Evolutionary conservation across 2,797 vertebrate species (phyloP), one percentile per base, ranked within the genome.

Genomic region (Poeciliopsis infans): DNA sequence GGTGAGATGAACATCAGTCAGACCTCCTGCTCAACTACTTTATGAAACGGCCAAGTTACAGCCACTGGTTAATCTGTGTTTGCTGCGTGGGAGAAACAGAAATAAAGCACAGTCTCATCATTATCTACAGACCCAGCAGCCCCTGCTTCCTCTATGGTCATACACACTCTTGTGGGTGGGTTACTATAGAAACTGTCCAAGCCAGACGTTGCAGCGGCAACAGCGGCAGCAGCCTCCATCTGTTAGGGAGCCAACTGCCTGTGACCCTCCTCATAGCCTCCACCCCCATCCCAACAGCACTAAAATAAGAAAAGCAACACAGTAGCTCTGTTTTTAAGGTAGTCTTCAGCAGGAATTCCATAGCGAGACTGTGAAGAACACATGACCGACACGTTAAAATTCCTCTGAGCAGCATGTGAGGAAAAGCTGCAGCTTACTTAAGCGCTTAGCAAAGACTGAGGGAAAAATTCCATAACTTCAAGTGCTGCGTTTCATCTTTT

Each of bases 121-220:
- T 94, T 93, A 95, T 91, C 93, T 91, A 93, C 87, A 94, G 92
- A 93, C 94, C 90, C 93, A 90, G 92, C 94, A 95, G 95, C 95
- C 91, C 88, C 75, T 83, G 89, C 88, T 95, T 93, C 92, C 91
- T 95, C 91, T 88, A 85, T 79, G 43, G 87, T 86, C 84, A 86
- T 92, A 92, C 93, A 91, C 92, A 78, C 88, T 93, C 92, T 88
- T 94, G 95, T 95, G 94, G 95, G 96, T 81, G 94, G 88, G 95
- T 96, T 95, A 87, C 95, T 94, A 96, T 96, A 92, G 96, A 94
- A 96, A 96, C 96, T 93, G 92, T 95, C 94, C 95, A 96, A 96
- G 95, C 95, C 93, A 95, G 93, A 94, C 93, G 86, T 72, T 84
- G 89, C 91, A 89, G 87, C 75, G 90, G 90, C 90, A 94, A 88